phyloP scores from a whole-genome alignment of 2,113 vertebrate species.

The Dicrurus megarhynchus region DNA sequence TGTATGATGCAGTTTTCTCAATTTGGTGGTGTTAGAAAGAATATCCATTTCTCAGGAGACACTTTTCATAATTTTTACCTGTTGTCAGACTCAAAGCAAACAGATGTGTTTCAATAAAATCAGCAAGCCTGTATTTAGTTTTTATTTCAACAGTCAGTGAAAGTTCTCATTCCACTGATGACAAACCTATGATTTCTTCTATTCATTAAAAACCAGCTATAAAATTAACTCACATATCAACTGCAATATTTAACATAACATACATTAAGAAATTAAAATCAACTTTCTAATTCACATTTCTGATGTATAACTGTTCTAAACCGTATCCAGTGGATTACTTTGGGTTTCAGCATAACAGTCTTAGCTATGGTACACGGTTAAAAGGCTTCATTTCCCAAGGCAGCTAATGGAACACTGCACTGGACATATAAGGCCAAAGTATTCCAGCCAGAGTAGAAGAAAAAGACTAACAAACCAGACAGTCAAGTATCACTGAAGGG shows the following conservation, averaged over 20 bases:
- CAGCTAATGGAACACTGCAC: fast-evolving
- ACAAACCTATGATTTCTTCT: neutral
- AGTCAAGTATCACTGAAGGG: neutral
- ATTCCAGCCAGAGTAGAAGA: neutral
- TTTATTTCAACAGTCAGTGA: neutral
- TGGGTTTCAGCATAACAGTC: neutral
- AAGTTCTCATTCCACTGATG: neutral
- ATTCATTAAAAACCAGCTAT: neutral
- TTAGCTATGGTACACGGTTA: neutral
- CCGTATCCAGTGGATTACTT: neutral
- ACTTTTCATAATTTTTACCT: neutral
- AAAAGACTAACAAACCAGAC: neutral
- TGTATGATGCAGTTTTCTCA: neutral
- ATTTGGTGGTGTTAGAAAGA: neutral
- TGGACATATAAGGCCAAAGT: neutral
- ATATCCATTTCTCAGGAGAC: neutral
- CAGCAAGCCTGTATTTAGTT: neutral
- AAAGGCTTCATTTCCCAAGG: neutral
- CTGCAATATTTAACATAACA: neutral
- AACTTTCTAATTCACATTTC: neutral
- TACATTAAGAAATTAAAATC: neutral
- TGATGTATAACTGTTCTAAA: neutral
- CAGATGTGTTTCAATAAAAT: neutral
- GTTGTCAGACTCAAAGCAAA: neutral
- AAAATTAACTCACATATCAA: neutral